A percentile compares a stretch with the other conserved stretches of the same genome.
Evolutionary conservation across 2,113 vertebrate genomes (phyloP).

Genomic region (Laticauda colubrina): DNA sequence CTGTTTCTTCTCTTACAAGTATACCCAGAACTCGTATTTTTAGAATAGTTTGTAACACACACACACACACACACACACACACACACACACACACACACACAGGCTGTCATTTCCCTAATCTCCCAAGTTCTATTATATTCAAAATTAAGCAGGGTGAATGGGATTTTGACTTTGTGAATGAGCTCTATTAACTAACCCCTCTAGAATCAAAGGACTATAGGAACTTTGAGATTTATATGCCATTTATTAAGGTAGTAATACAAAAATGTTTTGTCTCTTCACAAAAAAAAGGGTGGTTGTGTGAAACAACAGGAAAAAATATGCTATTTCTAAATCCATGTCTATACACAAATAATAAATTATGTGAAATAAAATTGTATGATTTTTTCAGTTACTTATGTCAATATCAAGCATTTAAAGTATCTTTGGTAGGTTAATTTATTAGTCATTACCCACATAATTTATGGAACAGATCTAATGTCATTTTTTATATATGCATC

Average conservation of each 20-base stretch:
- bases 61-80: no score
- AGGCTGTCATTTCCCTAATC: neutral
- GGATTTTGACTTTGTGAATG: neutral
- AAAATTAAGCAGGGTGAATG: neutral
- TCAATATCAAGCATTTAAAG: neutral
- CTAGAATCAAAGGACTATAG: neutral
- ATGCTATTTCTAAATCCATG: neutral
- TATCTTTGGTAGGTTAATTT: neutral
- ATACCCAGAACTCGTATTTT: no score
- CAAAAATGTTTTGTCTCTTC: neutral
- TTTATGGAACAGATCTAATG: conserved; percentile 38
- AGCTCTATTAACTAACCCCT: neutral
- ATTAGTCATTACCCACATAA: neutral
- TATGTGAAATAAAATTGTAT: neutral
- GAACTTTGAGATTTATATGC: neutral
- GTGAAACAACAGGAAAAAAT: neutral
- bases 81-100: no score
- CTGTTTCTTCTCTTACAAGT: no score
- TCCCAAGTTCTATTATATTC: neutral
- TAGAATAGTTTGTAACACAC: no score
- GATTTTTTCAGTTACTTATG: neutral
- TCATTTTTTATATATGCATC: conserved; percentile 12
- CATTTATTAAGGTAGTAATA: neutral
- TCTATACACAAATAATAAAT: neutral
- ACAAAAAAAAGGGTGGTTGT: neutral